Evolutionary conservation across 2,113 vertebrate species (phyloP).

Genomic region (Coptodon rendalli): DNA sequence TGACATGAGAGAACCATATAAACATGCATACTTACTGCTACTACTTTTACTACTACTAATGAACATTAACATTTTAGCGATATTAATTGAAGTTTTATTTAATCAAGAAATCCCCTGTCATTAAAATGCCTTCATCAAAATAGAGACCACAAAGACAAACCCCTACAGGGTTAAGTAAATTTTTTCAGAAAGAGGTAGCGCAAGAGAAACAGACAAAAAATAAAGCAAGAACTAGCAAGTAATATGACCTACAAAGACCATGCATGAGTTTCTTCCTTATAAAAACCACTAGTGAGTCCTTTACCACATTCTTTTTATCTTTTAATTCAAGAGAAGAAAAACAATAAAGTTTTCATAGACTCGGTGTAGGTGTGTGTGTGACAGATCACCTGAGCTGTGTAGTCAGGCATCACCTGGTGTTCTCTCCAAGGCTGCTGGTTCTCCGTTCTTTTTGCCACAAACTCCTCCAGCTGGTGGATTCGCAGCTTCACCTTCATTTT

Average conservation of each 20-base stretch:
- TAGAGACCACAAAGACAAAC: neutral
- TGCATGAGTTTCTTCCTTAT: accelerated
- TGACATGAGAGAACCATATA: neutral
- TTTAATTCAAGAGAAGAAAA: neutral
- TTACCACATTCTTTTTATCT: neutral
- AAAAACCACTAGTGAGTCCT: neutral
- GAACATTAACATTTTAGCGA: neutral
- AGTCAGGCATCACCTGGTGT: neutral
- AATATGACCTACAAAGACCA: neutral
- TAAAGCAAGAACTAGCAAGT: neutral
- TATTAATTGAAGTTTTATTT: neutral
- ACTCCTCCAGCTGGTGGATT: neutral
- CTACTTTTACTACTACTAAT: accelerated
- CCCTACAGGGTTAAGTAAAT: neutral
- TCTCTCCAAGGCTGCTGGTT: accelerated
- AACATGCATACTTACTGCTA: neutral
- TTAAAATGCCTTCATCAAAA: neutral
- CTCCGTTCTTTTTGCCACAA: neutral
- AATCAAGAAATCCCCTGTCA: accelerated
- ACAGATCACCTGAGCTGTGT: accelerated
- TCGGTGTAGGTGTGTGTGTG: neutral
- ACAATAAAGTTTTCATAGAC: neutral
- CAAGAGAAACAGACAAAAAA: neutral
- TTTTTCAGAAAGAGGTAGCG: neutral
- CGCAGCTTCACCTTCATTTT: neutral